Conservation (phyloP, 2,888 invertebrate species). For the Pachydiplax longipennis region DNA sequence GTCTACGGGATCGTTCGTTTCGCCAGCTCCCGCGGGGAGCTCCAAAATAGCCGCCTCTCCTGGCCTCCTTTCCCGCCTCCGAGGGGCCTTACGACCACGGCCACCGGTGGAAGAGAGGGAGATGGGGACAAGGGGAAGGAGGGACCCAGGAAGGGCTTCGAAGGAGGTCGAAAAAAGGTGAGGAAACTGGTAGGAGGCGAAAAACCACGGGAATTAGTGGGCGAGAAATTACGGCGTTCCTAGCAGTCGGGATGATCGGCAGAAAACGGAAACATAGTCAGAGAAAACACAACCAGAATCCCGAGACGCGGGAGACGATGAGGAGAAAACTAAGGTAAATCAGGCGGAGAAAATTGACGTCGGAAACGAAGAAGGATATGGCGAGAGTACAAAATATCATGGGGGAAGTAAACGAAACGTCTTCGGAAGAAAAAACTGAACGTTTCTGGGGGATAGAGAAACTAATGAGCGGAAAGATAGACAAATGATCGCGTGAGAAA, state of each 20-base stretch:
- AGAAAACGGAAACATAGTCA: not conserved
- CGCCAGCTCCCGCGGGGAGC: constrained; percentile 24
- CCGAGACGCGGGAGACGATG: not conserved
- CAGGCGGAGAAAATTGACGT: not conserved
- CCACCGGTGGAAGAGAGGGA: not conserved
- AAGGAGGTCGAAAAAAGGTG: constrained; percentile 4
- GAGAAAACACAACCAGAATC: not conserved
- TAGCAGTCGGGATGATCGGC: not conserved
- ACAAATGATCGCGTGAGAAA: not conserved
- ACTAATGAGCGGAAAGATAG: not conserved
- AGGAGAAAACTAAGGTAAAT: not conserved
- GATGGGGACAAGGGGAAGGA: not conserved
- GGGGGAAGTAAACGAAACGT: not conserved
- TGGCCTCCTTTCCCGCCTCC: constrained; percentile 24
- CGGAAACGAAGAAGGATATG: not conserved
- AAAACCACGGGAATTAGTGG: not conserved
- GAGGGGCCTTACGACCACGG: not conserved
- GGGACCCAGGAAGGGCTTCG: not conserved
- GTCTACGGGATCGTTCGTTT: not conserved
- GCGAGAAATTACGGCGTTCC: not conserved
- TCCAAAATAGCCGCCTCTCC: constrained; percentile 30
- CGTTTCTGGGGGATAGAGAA: not conserved
- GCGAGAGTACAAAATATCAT: not conserved
- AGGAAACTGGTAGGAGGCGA: not conserved
- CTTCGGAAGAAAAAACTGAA: not conserved